Conservation (phyloP, 1,140 invertebrate species). For the Andrena cerasifolii region DNA sequence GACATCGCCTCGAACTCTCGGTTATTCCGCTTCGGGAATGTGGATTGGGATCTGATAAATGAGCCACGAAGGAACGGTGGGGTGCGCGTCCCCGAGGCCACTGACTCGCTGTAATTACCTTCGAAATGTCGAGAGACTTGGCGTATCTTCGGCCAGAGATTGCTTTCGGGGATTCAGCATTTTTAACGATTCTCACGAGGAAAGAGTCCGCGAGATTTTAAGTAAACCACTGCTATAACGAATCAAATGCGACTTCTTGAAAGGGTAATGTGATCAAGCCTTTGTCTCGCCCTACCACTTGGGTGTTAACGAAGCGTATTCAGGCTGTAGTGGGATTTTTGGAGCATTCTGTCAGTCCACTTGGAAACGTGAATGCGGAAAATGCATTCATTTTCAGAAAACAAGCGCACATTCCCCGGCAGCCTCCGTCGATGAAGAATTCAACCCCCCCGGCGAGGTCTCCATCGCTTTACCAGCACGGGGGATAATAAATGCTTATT, state of each 20-base stretch:
- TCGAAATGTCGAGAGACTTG: background rate
- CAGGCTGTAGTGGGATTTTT: background rate
- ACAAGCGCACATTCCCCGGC: background rate
- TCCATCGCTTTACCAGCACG: background rate
- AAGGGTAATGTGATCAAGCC: too few species aligned
- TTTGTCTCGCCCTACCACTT: too few species aligned
- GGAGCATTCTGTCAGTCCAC: background rate
- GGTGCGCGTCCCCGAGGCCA: slow-evolving; percentile 1
- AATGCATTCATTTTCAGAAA: background rate
- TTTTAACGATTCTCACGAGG: too few species aligned
- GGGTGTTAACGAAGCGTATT: too few species aligned
- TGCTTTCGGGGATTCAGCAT: too few species aligned
- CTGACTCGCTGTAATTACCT: slow-evolving; percentile 2
- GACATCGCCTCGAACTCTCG: slow-evolving; percentile 30
- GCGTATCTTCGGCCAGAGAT: too few species aligned
- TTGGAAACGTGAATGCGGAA: background rate
- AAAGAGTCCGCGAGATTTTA: too few species aligned
- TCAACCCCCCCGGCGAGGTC: background rate
- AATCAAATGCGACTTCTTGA: background rate
- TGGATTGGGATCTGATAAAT: slow-evolving; percentile 45
- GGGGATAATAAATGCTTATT: slow-evolving; percentile 50
- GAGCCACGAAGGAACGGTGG: slow-evolving; percentile 3
- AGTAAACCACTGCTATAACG: too few species aligned
- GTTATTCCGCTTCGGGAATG: slow-evolving; percentile 46
- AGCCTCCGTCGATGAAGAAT: background rate